Evolutionary conservation across 2,888 invertebrate genomes (phyloP), one percentile per base, ranked within the genome.

Genomic region (Acrobeloides nanus): DNA sequence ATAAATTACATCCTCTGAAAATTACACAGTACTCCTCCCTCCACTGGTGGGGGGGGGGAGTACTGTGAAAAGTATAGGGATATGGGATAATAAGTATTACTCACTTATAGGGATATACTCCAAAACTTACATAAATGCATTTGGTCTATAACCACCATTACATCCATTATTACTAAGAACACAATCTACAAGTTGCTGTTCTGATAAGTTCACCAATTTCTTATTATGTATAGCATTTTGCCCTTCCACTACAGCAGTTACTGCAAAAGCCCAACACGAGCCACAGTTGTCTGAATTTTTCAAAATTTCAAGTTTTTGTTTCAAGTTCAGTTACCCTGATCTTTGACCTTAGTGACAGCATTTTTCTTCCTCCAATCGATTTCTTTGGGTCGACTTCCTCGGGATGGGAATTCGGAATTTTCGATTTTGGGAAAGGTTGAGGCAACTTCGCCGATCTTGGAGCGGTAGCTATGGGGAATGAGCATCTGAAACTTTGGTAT

Each of bases 121-220:
- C 21, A 5, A 8, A 10, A 23, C 10, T 38, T 34, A 63, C 62
- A 42, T 51, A 56, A 63, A 61, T 26, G 62, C 64, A 40, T 58
- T 61, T 15, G 52, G 59, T 4, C 61, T 44, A 20, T 57, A 57
- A 25, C 65, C 64, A 26, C 66, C 66, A 46, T 52, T 48, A 33
- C 68, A 68, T 1, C 63, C 68, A 8, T 51, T 53, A 41, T 64
- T 59, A 0, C 42, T 34, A 15, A 33, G 34, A 37, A 68, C 63
- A 47, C 68, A 68, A 41, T 68, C 68, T 24, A 68, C 51, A 45
- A 68, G 49, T 37, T 66, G 56, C 47, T 68, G 68, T 32, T 68
- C 68, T 0, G 67, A 68, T 2, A 68, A 51, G 18, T 44, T 26
- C 10, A 57, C 51, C 38, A 59, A 32, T 6, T 39, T 10, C 18